phyloP scores from a whole-genome alignment of 2,888 invertebrate genomes.

The Cantharis flavilabris region DNA sequence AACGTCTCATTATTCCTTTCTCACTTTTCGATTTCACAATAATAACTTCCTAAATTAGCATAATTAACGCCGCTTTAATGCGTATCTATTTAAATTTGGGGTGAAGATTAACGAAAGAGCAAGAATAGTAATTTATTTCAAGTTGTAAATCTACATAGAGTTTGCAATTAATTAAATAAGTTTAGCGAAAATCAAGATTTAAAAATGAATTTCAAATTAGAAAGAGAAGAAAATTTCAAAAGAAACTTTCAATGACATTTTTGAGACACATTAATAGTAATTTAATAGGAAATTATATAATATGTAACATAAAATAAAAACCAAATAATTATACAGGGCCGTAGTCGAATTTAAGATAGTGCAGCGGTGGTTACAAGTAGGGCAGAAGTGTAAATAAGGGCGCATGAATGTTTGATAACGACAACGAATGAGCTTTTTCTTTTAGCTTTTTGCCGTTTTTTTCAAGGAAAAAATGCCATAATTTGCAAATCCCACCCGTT shows the following conservation, averaged over 20 bases:
- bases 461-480: no score
- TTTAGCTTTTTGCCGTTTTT: no score
- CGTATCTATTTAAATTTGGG: background rate
- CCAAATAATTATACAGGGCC: no score
- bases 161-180: conserved; percentile 8
- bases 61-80: conserved; percentile 3
- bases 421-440: no score
- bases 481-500: no score
- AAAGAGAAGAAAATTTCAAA: background rate
- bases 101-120: background rate
- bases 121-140: conserved; percentile 7
- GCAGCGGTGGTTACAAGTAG: no score
- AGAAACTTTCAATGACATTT: background rate
- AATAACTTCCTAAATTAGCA: conserved; percentile 8
- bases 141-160: conserved; percentile 4
- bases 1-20: background rate
- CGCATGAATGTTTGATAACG: no score
- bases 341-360: no score
- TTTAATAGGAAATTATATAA: no score
- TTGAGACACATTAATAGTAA: background rate
- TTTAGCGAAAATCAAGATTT: background rate
- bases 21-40: background rate
- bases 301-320: no score
- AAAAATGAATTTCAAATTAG: background rate
- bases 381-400: no score